Conservation (phyloP, 2,797 vertebrate species). For the Myotis pilosus region DNA sequence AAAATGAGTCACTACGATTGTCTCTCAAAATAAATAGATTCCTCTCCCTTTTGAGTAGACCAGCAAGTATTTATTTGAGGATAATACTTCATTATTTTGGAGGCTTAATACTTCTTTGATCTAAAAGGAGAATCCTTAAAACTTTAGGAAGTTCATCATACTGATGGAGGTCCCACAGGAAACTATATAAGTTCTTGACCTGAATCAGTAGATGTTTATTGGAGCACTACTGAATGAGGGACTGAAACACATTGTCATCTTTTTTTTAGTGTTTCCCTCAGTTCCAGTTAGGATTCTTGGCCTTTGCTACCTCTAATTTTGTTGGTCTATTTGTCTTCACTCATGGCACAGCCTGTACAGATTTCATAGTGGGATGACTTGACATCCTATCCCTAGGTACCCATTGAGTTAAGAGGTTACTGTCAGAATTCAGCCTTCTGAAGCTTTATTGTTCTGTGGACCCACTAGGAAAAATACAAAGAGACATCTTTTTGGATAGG, state of each 20-base stretch:
- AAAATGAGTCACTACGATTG: slow-evolving; percentile 30
- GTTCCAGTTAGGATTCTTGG: not conserved
- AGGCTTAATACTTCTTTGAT: slow-evolving; percentile 1
- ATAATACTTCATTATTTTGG: slow-evolving; percentile 45
- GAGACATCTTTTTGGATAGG: not conserved
- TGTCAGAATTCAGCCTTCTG: slow-evolving; percentile 26
- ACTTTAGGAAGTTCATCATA: slow-evolving; percentile 30
- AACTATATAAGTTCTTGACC: not conserved
- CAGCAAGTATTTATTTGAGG: not conserved
- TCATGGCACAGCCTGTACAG: not conserved
- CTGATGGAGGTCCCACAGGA: not conserved
- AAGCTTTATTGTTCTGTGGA: slow-evolving; percentile 21
- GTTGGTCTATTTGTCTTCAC: slow-evolving; percentile 10
- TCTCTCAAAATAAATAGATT: slow-evolving; percentile 50
- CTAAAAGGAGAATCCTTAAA: slow-evolving; percentile 40
- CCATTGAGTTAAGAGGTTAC: slow-evolving; percentile 58
- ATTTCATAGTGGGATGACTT: slow-evolving; percentile 41
- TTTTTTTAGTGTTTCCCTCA: slow-evolving; percentile 18
- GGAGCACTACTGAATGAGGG: not conserved
- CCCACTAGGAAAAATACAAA: slow-evolving; percentile 30
- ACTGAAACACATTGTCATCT: not conserved
- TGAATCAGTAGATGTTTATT: not conserved
- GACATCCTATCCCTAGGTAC: slow-evolving; percentile 22
- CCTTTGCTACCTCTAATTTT: slow-evolving; percentile 22
- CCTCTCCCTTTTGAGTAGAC: slow-evolving; percentile 79